These are phyloP conservation scores for Meloidogyne exigua DNA, from an alignment of 1,140 invertebrate species.

Conservation along the genomic window DNA sequence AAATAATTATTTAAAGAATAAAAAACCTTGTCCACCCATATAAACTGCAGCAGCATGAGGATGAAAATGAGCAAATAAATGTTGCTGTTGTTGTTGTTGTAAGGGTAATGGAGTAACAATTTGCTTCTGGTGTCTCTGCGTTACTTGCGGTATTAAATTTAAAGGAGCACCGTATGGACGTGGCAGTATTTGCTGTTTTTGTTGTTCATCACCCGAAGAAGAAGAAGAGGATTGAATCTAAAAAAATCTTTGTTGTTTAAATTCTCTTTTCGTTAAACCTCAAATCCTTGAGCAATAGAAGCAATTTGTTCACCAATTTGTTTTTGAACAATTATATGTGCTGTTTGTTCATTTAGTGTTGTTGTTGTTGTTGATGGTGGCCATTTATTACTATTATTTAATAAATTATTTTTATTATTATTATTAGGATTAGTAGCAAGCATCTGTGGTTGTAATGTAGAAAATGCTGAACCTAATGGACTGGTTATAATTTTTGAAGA, in stretches of 20 bases:
- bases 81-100: background rate
- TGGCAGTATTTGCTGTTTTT: background rate
- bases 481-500: conserved; percentile 16
- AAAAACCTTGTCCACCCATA: conserved; percentile 2
- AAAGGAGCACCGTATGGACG: background rate
- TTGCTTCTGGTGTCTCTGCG: background rate
- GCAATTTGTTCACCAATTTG: conserved; percentile 1
- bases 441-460: conserved; percentile 20
- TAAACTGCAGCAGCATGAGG: background rate
- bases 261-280: background rate
- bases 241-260: background rate
- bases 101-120: background rate
- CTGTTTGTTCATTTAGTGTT: background rate
- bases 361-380: background rate
- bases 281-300: background rate
- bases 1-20: too few species aligned
- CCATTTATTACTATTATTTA: too few species aligned
- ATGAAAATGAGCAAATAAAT: conserved; percentile 4
- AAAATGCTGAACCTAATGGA: conserved; percentile 23
- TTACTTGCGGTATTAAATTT: background rate
- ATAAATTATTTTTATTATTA: background rate
- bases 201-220: background rate
- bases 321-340: background rate
- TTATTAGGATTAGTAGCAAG: background rate
- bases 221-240: background rate